Evolutionary conservation across 2,797 vertebrate species (phyloP).

Genomic region (Lindbergichthys nudifrons): DNA sequence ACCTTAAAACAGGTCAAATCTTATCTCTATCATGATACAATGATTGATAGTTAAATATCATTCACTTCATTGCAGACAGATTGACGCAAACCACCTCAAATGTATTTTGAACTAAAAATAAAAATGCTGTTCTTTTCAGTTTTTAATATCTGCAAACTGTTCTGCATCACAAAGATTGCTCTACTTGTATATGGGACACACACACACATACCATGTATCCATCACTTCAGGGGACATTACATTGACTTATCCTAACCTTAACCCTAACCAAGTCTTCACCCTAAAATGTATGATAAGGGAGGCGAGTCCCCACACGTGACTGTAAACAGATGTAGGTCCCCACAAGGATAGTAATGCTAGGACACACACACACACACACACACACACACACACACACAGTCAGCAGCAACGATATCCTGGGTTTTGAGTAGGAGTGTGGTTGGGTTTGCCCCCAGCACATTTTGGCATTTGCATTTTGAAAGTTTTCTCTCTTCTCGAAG

Average conservation of each 20-base stretch:
- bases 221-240: too few relatives aligned
- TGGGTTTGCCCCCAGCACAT: slow-evolving; percentile 39
- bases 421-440: slow-evolving; percentile 40
- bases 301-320: too few relatives aligned
- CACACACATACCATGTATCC: neutral
- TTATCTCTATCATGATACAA: too few relatives aligned
- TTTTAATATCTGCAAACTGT: slow-evolving; percentile 8
- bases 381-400: neutral
- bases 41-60: too few relatives aligned
- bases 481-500: slow-evolving; percentile 7
- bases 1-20: too few relatives aligned
- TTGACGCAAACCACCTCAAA: neutral
- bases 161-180: neutral
- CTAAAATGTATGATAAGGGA: too few relatives aligned
- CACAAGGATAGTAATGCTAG: too few relatives aligned
- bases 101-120: neutral
- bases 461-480: slow-evolving; percentile 59
- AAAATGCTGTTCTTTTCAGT: neutral
- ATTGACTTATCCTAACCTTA: too few relatives aligned
- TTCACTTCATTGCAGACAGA: neutral
- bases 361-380: neutral
- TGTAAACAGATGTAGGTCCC: too few relatives aligned
- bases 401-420: slow-evolving; percentile 24
- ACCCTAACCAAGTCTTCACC: too few relatives aligned
- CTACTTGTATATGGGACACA: slow-evolving; percentile 3